phyloP scores from a whole-genome alignment of 2,797 vertebrate species.

The Cyclopterus lumpus region DNA sequence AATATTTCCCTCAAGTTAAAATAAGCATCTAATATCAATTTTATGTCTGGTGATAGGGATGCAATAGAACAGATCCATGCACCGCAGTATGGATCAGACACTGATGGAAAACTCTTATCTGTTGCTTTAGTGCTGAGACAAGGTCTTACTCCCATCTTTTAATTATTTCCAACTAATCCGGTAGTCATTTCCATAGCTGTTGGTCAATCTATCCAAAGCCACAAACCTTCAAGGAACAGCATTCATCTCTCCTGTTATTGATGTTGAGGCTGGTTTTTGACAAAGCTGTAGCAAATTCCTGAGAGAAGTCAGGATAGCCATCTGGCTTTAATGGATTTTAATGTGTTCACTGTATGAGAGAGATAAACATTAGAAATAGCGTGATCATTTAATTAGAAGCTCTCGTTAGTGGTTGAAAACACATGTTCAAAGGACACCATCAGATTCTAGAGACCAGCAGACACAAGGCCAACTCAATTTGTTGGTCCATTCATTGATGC shows the following conservation, averaged over 20 bases:
- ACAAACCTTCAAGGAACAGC: not conserved
- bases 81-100: no score
- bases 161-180: no score
- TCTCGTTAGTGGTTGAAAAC: not conserved
- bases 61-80: no score
- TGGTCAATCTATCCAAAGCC: conserved; percentile 1
- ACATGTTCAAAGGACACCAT: not conserved
- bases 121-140: no score
- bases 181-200: not conserved
- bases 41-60: no score
- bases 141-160: no score
- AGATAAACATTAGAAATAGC: conserved; percentile 2
- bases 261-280: not conserved
- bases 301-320: not conserved
- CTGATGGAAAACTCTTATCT: no score
- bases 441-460: not conserved
- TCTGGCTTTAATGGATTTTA: conserved; percentile 5
- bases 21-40: no score
- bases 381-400: conserved; percentile 21
- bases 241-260: not conserved
- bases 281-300: conserved; percentile 9
- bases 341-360: conserved; percentile 6
- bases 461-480: conserved; percentile 5
- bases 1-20: no score
- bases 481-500: conserved; percentile 24